phyloP scores from a whole-genome alignment of 1,140 invertebrate genomes.

The Neotoxoptera formosana region DNA sequence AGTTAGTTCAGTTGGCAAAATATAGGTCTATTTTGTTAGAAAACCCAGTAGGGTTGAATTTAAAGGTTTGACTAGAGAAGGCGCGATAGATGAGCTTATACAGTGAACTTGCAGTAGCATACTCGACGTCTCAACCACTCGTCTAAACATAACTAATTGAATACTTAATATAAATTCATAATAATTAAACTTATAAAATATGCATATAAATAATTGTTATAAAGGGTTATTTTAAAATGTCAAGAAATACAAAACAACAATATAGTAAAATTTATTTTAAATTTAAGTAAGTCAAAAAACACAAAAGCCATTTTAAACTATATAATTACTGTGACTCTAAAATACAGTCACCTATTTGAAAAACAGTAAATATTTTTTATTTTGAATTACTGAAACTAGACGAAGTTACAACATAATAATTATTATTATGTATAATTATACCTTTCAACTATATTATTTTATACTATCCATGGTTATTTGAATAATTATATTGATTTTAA shows the following conservation, averaged over 20 bases:
- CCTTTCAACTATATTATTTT: no score
- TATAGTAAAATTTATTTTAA: background rate
- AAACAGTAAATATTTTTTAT: background rate
- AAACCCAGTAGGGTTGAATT: no score
- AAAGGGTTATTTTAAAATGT: background rate
- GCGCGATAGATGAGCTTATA: background rate
- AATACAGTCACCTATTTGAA: background rate
- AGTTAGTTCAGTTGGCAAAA: no score
- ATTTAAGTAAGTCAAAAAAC: background rate
- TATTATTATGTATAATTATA: no score
- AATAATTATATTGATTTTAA: no score
- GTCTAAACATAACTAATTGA: background rate
- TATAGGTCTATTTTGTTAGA: no score
- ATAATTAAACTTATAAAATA: background rate
- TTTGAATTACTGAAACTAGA: background rate
- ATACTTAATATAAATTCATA: background rate
- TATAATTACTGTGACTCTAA: background rate
- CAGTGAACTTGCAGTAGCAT: background rate
- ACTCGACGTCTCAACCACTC: no score
- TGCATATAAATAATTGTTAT: background rate
- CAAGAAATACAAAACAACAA: background rate
- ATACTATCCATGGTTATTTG: no score
- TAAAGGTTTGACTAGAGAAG: background rate
- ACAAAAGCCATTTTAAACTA: background rate
- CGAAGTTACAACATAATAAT: background rate